A percentile compares a stretch with the other conserved stretches of the same genome.
Evolutionary conservation across 2,113 vertebrate species (phyloP).

Genomic region (Xiphophorus maculatus): DNA sequence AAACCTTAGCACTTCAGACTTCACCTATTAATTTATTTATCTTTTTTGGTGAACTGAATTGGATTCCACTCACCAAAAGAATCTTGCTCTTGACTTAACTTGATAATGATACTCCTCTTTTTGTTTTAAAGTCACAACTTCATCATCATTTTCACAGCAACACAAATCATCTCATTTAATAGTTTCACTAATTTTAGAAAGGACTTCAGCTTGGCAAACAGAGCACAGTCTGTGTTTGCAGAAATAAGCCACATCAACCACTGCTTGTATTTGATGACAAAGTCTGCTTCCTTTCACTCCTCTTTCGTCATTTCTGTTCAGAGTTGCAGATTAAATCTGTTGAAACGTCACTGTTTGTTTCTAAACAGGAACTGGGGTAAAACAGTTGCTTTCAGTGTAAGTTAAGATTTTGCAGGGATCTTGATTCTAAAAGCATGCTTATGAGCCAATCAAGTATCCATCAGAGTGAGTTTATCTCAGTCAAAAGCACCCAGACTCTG

Average conservation of each 20-base stretch:
- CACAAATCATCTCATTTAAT: background rate
- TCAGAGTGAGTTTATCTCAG: too few species aligned
- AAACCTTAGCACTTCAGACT: too few species aligned
- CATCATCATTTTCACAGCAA: background rate
- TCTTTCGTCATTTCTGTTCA: background rate
- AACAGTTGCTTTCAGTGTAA: background rate
- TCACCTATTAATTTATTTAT: too few species aligned
- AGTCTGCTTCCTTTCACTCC: background rate
- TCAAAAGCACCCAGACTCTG: background rate
- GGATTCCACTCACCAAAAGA: too few species aligned
- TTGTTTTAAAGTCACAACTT: too few species aligned
- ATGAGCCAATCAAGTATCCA: background rate
- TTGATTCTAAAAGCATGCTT: background rate
- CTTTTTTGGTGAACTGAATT: too few species aligned
- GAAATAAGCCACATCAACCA: background rate
- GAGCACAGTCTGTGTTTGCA: slow-evolving; percentile 28
- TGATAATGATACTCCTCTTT: too few species aligned
- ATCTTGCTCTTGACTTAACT: too few species aligned
- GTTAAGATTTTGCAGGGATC: background rate
- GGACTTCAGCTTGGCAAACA: slow-evolving; percentile 15
- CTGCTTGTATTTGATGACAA: background rate
- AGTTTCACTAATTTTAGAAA: background rate
- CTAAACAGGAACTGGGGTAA: background rate
- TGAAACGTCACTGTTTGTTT: too few species aligned
- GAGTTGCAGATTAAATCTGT: background rate